Evolutionary conservation across 2,888 invertebrate species (phyloP).

Genomic region (Cepaea hortensis): DNA sequence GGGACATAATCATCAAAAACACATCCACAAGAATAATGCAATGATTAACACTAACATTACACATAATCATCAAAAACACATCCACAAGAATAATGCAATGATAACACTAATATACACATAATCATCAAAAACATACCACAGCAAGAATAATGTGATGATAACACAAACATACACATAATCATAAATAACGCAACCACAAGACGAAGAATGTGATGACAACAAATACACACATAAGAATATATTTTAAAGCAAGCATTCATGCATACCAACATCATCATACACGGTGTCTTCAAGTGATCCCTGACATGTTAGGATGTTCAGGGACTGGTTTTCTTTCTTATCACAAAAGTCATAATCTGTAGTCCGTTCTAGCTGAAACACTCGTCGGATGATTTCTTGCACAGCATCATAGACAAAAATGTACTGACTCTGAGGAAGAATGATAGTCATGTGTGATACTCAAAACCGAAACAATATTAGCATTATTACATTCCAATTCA

Average conservation of each 20-base stretch:
- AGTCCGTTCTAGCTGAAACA: neutral
- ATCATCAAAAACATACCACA: too few species aligned
- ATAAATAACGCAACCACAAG: too few species aligned
- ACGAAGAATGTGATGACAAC: neutral
- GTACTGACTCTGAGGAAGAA: constrained; percentile 43
- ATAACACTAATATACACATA: too few species aligned
- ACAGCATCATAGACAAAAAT: constrained; percentile 46
- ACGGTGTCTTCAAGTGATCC: constrained; percentile 25
- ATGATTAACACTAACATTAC: too few species aligned
- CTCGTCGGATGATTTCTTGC: constrained; percentile 30
- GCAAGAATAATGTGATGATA: too few species aligned
- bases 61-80: too few species aligned
- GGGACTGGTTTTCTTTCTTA: neutral
- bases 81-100: too few species aligned
- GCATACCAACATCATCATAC: constrained; percentile 29
- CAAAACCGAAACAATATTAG: neutral
- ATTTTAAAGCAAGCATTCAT: neutral
- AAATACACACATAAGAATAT: neutral
- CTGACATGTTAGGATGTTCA: neutral
- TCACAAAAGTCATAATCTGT: neutral
- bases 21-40: too few species aligned
- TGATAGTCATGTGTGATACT: neutral
- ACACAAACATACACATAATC: too few species aligned
- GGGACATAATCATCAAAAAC: too few species aligned
- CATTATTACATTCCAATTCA: neutral